Percentiles rank a stretch among this genome's conserved stretches.
These are phyloP conservation scores for Meleagris gallopavo DNA, from an alignment of 2,113 vertebrate genomes.

Conservation along the genomic window DNA sequence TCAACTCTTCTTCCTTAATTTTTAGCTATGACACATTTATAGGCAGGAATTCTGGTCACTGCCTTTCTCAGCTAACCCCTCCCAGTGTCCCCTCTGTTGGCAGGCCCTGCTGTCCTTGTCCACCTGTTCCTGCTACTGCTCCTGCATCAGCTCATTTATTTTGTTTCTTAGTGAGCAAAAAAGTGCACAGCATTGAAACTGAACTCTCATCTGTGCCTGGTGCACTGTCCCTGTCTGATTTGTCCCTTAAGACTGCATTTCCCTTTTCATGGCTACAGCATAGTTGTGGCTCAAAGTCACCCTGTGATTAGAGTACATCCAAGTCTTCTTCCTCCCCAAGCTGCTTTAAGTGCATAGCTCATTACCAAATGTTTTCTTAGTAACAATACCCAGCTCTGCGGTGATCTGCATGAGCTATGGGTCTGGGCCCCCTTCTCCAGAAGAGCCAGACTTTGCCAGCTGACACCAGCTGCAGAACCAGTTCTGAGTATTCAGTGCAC, in stretches of 20 bases:
- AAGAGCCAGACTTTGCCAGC: not conserved
- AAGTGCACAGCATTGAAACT: fast-evolving
- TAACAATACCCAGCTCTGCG: not conserved
- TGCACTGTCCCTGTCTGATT: not conserved
- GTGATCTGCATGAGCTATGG: not conserved
- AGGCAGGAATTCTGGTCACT: not conserved
- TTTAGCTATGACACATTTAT: not conserved
- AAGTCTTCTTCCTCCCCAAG: not conserved
- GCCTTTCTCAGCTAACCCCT: not conserved
- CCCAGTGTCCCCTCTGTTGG: not conserved
- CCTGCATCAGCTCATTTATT: not conserved
- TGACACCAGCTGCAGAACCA: not conserved
- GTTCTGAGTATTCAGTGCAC: not conserved
- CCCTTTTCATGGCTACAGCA: not conserved
- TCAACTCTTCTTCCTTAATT: not conserved
- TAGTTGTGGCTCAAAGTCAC: not conserved
- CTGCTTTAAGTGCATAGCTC: not conserved
- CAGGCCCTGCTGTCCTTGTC: too few relatives aligned
- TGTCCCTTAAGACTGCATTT: not conserved
- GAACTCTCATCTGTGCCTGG: not conserved
- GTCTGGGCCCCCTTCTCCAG: not conserved
- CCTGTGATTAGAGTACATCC: not conserved
- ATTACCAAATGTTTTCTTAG: not conserved
- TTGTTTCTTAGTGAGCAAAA: not conserved
- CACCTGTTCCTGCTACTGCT: not conserved